Evolutionary conservation across 2,113 vertebrate species (phyloP).

Genomic region (Pterocles burchelli): DNA sequence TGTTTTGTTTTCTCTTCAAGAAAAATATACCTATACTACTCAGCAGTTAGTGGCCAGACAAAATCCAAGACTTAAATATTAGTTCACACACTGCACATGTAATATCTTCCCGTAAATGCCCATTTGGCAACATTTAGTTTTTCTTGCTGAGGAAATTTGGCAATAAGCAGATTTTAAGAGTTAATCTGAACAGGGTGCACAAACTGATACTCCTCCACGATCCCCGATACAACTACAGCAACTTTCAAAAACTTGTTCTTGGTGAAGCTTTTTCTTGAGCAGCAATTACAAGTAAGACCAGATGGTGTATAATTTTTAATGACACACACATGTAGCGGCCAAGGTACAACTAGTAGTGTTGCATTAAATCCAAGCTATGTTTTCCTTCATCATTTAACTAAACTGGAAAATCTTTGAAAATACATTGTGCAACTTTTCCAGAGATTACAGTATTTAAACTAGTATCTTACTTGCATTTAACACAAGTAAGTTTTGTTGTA

Average conservation of each 20-base stretch:
- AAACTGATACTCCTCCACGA: neutral
- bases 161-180: neutral
- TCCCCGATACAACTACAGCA: neutral
- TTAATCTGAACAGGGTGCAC: neutral
- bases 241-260: neutral
- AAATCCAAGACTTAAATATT: neutral
- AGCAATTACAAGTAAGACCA: slow-evolving; percentile 15
- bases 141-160: neutral
- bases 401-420: neutral
- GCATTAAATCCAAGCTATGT: neutral
- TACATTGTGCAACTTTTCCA: neutral
- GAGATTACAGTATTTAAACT: neutral
- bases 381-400: neutral
- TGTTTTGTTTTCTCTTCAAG: neutral
- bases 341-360: neutral
- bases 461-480: neutral
- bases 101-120: neutral
- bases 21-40: neutral
- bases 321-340: neutral
- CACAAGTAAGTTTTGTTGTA: neutral
- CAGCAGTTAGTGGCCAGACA: neutral
- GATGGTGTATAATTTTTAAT: neutral
- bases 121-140: neutral
- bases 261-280: neutral
- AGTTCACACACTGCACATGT: neutral